Conservation (phyloP, 2,888 invertebrate genomes). For the Andrena haemorrhoa region DNA sequence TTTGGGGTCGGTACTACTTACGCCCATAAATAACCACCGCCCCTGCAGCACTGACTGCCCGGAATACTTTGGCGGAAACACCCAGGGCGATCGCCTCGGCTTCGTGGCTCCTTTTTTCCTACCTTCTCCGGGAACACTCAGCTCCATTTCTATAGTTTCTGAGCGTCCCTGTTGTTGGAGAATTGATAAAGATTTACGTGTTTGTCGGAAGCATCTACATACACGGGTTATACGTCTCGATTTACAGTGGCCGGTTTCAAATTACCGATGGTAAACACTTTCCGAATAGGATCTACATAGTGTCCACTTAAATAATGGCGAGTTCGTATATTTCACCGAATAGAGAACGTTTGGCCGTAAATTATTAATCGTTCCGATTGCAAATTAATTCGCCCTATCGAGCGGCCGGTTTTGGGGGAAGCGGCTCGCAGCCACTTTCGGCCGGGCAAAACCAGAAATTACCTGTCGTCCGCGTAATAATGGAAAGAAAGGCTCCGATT, state of each 20-base stretch:
- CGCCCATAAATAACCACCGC: slow-evolving; percentile 71
- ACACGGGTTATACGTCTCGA: too few species aligned
- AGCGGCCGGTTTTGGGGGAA: slow-evolving; percentile 18
- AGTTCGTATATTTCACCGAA: neutral
- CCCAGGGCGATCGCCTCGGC: neutral
- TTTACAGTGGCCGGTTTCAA: neutral
- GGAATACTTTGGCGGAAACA: slow-evolving; percentile 28
- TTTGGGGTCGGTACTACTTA: slow-evolving; percentile 69
- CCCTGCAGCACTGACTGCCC: slow-evolving; percentile 6
- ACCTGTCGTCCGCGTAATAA: slow-evolving; percentile 41
- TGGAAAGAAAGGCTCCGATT: slow-evolving; percentile 42
- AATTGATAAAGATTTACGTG: neutral
- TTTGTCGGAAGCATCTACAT: too few species aligned
- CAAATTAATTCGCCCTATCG: slow-evolving; percentile 3
- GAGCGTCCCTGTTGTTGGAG: neutral
- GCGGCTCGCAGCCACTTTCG: neutral
- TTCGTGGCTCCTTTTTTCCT: neutral
- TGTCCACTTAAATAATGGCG: neutral
- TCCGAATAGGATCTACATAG: neutral
- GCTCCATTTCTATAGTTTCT: neutral
- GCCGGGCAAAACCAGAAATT: slow-evolving; percentile 23
- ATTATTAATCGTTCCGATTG: neutral
- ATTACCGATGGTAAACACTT: neutral
- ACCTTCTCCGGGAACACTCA: neutral
- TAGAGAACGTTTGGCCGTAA: neutral